These are phyloP conservation scores for Actinia equina DNA, from an alignment of 64 coral and sea anemone species.

Conservation along the genomic window DNA sequence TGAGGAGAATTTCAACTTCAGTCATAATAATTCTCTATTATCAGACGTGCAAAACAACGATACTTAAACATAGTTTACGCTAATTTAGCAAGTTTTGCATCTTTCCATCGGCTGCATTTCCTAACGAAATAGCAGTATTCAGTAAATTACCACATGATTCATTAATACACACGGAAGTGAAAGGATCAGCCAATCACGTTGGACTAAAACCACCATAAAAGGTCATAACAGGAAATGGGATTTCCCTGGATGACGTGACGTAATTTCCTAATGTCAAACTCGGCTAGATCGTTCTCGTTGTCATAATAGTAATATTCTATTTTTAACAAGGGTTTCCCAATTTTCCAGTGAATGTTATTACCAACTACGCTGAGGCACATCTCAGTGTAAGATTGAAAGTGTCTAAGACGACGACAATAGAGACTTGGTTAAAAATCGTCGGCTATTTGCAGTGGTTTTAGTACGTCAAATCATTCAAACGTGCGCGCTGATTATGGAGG, in stretches of 20 bases:
- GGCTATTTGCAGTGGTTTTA: not conserved
- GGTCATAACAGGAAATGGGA: slow-evolving; percentile 22
- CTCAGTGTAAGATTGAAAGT: not conserved
- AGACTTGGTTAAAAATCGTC: not conserved
- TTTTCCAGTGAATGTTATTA: not conserved
- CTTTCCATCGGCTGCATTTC: not conserved
- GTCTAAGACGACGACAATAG: not conserved
- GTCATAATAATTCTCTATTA: not conserved
- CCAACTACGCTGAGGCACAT: not conserved
- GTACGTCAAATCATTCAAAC: not conserved
- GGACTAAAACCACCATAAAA: not conserved
- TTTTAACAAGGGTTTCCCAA: slow-evolving; percentile 1
- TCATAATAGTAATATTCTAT: slow-evolving; percentile 3
- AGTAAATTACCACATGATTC: not conserved
- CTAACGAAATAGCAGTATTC: not conserved
- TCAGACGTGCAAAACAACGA: not conserved
- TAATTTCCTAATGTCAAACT: slow-evolving; percentile 19
- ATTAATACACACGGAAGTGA: not conserved
- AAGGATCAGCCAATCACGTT: slow-evolving; percentile 1
- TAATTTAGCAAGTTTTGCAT: not conserved
- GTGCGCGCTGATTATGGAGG: slow-evolving; percentile 52
- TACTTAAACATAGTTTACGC: not conserved
- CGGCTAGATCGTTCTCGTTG: slow-evolving; percentile 14
- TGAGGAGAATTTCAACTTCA: not conserved
- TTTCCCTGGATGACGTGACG: slow-evolving; percentile 24